phyloP scores from a whole-genome alignment of 2,888 invertebrate species.

The Miltochrista miniata region DNA sequence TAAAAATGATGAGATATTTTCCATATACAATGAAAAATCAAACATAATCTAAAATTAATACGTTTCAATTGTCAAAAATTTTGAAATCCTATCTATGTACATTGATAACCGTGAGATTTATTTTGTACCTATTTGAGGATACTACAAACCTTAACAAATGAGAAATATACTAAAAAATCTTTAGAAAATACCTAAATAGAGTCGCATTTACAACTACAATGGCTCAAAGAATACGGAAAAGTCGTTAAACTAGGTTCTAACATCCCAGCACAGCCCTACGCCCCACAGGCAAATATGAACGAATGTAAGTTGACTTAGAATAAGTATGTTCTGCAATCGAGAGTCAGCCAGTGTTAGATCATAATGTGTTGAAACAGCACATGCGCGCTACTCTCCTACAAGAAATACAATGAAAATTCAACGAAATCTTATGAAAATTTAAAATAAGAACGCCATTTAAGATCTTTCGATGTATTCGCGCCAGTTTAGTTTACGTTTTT shows the following conservation, averaged over 20 bases:
- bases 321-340: conserved; percentile 84
- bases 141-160: not conserved
- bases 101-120: too few species aligned
- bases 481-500: conserved; percentile 39
- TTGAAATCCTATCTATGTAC: too few species aligned
- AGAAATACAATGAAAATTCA: conserved; percentile 68
- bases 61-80: too few species aligned
- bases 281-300: conserved; percentile 84
- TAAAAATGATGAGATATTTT: too few species aligned
- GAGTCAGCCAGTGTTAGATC: conserved; percentile 82
- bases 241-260: conserved; percentile 50
- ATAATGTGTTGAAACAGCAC: conserved; percentile 83
- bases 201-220: not conserved
- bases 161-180: not conserved
- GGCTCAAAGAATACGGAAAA: conserved; percentile 29
- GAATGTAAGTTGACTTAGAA: conserved; percentile 84
- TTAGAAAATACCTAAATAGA: not conserved
- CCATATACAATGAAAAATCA: too few species aligned
- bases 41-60: too few species aligned
- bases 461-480: conserved; percentile 43
- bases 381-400: conserved; percentile 69
- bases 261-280: conserved; percentile 75
- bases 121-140: not conserved
- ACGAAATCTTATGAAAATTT: conserved; percentile 38
- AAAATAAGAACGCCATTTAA: conserved; percentile 35